Evolutionary conservation across 1,140 invertebrate species (phyloP).

Genomic region (Anadara kagoshimensis): DNA sequence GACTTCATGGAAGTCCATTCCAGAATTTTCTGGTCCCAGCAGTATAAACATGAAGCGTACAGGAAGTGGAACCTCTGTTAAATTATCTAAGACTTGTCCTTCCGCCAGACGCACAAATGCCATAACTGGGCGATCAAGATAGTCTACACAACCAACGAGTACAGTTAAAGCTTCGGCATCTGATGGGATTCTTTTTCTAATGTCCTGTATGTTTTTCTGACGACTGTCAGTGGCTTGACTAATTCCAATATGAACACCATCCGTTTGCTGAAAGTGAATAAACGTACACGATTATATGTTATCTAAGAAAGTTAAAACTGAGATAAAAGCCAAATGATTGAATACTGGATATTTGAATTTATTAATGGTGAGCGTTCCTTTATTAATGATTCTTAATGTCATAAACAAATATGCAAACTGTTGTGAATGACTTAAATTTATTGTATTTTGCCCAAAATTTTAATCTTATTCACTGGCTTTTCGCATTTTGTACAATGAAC

Average conservation of each 20-base stretch:
- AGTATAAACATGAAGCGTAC: constrained; percentile 95
- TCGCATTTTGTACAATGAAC: no score
- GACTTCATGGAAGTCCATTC: constrained; percentile 96
- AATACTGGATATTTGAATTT: no score
- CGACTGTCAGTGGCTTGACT: constrained; percentile 46
- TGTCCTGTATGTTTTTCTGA: constrained; percentile 81
- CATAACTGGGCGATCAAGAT: constrained; percentile 90
- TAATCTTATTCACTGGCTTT: no score
- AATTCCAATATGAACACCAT: constrained; percentile 61
- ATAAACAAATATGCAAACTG: no score
- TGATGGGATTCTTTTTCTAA: constrained; percentile 88
- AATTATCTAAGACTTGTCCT: constrained; percentile 61
- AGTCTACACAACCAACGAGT: constrained; percentile 93
- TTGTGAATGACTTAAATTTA: no score
- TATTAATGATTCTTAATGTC: no score
- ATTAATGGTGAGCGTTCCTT: no score
- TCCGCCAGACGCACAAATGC: constrained; percentile 90
- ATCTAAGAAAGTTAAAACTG: no score
- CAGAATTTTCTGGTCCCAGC: constrained; percentile 86
- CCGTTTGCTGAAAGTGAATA: constrained; percentile 39
- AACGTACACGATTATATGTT: neutral
- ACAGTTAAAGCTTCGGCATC: constrained; percentile 90
- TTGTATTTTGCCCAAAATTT: no score
- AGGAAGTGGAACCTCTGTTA: constrained; percentile 86
- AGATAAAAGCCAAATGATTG: neutral